Conservation (phyloP, 2,888 invertebrate genomes). For the Pyrochroa serraticornis region DNA sequence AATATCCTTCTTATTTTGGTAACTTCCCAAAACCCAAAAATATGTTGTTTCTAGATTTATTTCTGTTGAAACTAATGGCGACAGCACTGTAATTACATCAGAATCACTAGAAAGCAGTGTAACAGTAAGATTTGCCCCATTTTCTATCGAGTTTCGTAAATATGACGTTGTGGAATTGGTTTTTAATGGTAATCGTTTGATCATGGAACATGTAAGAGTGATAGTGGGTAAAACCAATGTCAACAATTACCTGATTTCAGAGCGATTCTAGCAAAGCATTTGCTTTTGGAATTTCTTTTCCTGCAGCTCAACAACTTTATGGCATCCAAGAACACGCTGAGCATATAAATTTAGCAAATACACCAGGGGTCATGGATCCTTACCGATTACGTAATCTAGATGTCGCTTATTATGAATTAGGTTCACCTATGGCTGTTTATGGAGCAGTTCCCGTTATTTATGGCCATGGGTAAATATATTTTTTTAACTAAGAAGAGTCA, state of each 20-base stretch:
- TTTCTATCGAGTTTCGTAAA: not conserved
- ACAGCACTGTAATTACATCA: not conserved
- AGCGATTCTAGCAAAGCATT: conserved; percentile 6
- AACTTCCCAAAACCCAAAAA: too few relatives aligned
- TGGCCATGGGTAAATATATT: conserved; percentile 74
- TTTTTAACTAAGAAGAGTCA: conserved; percentile 15
- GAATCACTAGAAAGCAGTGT: not conserved
- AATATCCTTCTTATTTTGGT: too few relatives aligned
- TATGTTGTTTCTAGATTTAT: not conserved
- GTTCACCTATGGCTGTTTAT: conserved; percentile 74
- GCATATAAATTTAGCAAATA: conserved; percentile 78
- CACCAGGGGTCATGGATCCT: conserved; percentile 72
- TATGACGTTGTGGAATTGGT: not conserved
- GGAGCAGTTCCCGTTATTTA: conserved; percentile 82
- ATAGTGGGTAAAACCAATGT: too few relatives aligned
- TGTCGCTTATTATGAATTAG: conserved; percentile 91
- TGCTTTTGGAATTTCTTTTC: conserved; percentile 22
- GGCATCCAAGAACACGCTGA: conserved; percentile 92
- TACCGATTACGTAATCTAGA: conserved; percentile 92
- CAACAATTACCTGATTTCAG: too few relatives aligned
- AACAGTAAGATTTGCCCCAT: not conserved
- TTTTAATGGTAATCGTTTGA: not conserved
- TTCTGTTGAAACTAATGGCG: too few relatives aligned
- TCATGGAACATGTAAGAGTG: not conserved
- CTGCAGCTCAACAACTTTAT: conserved; percentile 21